phyloP scores from a whole-genome alignment of 2,797 vertebrate genomes.

The Melanotaenia pygmaea region DNA sequence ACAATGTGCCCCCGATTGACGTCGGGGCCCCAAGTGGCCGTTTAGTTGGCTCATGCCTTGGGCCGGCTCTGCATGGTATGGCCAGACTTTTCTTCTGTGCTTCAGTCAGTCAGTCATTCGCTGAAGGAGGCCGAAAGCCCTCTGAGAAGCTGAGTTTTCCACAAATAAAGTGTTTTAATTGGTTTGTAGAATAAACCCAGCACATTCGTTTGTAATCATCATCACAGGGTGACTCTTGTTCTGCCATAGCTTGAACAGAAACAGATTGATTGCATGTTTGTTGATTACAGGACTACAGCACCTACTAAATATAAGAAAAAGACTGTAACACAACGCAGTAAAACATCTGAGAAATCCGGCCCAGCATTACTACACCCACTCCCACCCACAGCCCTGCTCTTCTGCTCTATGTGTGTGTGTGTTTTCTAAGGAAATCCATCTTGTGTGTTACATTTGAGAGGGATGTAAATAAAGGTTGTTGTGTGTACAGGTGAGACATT shows the following conservation, averaged over 20 bases:
- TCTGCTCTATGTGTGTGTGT: conserved; percentile 15
- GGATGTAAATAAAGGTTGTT: conserved; percentile 12
- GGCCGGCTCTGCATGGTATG: no score
- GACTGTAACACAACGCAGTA: conserved; percentile 39
- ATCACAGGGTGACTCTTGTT: conserved; percentile 20
- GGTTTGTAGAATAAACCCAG: not conserved
- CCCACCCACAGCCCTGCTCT: conserved; percentile 51
- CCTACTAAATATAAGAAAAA: conserved; percentile 26
- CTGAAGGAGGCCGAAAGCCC: conserved; percentile 7
- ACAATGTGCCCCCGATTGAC: no score
- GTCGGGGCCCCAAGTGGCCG: no score
- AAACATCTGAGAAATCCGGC: conserved; percentile 23
- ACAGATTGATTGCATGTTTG: conserved; percentile 61
- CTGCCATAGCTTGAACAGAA: conserved; percentile 38
- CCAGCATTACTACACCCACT: conserved; percentile 39
- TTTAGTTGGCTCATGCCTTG: no score
- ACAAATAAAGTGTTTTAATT: not conserved
- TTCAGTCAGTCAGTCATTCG: conserved; percentile 7
- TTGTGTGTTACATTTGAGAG: conserved; percentile 11
- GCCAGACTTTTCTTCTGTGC: not conserved
- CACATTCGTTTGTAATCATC: not conserved
- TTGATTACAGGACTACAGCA: conserved; percentile 39
- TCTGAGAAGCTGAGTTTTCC: not conserved
- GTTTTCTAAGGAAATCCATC: conserved; percentile 5
- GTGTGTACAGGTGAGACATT: not conserved